Base-by-base conservation (phyloP, 1,140 invertebrate genomes). In the Tribolium castaneum region DNA sequence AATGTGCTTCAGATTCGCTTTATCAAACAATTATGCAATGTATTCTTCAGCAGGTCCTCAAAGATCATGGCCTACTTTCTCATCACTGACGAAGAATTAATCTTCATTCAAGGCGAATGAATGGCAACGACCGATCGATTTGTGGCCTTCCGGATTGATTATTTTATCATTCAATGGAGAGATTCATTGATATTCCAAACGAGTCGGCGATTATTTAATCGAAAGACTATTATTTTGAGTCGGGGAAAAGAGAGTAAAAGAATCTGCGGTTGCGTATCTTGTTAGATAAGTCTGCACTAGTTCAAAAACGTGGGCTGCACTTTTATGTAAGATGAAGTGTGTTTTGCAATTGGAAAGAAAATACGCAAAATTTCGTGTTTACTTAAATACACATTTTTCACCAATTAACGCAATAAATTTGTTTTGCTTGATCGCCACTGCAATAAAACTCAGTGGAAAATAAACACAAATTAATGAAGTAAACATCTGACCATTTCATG, bases 141-240 rank as follows among this genome's bases (percentile, higher is more conserved):
- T 66, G 30, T 35, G 10, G 59, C n/a, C 59, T 66, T 66, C 59
- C 59, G 59, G 30, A 39, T 34, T 22, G 59, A 66, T 66, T 62
- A 14, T 45, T 45, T n/a, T 10, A 10, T 35, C n/a, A 66, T 66
- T 66, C 59, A 66, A 30, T 66, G 30, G 14, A 9, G 59, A 9
- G 3, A 22, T 6, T 13, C 6, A 66, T 66, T 66, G 14, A 66
- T 66, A 66, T 66, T 66, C 59, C 16, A 19, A 19, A 16, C 51
- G 12, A 9, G 39, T 45, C 39, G 51, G 1, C 13, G 12, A 19
- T 52, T 52, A 52, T 52, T 52, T 52, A 52, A 52, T 52, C 51
- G 51, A 19, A 9, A 30, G 39, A 45, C 39, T 45, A 45, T 45
- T 45, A 45, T 45, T 45, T 45, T 45, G 9, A 45, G 5, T 45